A percentile compares a stretch with the other conserved stretches of the same genome.
Conservation (phyloP, 2,113 vertebrate genomes). For the Elgaria multicarinata region DNA sequence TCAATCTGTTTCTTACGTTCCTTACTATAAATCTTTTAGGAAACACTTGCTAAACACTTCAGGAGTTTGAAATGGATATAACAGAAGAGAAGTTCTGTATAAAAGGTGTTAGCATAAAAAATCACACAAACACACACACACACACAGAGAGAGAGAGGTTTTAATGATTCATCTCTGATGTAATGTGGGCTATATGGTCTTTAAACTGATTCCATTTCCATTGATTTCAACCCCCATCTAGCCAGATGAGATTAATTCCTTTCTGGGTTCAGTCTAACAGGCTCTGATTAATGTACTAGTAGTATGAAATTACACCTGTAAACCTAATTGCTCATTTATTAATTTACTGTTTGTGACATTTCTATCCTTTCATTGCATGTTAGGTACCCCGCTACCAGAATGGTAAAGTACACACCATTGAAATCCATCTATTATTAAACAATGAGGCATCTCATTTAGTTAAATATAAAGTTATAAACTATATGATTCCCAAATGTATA, state of each 20-base stretch:
- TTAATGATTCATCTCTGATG: neutral
- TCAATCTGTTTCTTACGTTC: neutral
- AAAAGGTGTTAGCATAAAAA: neutral
- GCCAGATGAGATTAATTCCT: neutral
- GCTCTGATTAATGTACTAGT: slow-evolving; percentile 5
- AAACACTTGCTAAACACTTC: neutral
- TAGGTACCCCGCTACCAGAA: slow-evolving; percentile 11
- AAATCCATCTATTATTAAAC: slow-evolving; percentile 66
- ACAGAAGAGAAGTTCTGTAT: neutral
- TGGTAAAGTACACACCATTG: slow-evolving; percentile 47
- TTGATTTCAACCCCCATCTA: neutral
- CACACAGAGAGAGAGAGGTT: no score
- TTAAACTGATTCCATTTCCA: rapidly evolving
- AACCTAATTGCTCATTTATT: slow-evolving; percentile 63
- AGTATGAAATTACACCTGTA: slow-evolving; percentile 44
- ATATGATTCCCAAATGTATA: slow-evolving; percentile 66
- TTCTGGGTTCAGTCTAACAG: neutral
- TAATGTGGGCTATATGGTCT: neutral
- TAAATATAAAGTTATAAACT: slow-evolving; percentile 65
- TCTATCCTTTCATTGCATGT: slow-evolving; percentile 24
- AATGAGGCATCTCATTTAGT: slow-evolving; percentile 66
- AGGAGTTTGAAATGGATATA: neutral
- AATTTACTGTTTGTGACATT: slow-evolving; percentile 53
- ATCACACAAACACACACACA: neutral
- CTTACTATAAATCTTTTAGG: neutral